Base-by-base conservation (phyloP, 2,797 vertebrate genomes). In the Streptopelia turtur region DNA sequence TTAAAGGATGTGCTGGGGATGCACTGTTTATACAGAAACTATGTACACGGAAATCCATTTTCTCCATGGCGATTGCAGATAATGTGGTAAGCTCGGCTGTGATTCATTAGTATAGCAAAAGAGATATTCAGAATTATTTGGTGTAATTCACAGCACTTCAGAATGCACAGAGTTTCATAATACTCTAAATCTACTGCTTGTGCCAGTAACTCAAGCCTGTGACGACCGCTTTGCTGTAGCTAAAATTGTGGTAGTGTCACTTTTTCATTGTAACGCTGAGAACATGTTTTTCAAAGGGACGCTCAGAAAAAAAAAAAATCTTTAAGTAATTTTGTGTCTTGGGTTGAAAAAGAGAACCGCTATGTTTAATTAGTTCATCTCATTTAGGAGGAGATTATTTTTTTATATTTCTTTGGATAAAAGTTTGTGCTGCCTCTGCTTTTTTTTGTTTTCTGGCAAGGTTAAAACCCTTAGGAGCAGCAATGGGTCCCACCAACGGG, bases 91-190 rank as follows among this genome's bases (percentile, higher is more conserved):
- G 81, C 84, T 94, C 85, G 52, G 84, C 90, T 97, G 92, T 94
- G 94, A 97, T 97, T 98, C 97, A 97, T 97, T 97, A 96, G 89
- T 75, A 75, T 64, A 94, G 95, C 86, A 89, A 95, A 96, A 95
- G 93, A 96, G 82, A 93, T 89, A 63, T 83, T 97, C 95, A 92
- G 89, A 95, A 97, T 96, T 97, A 96, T 96, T 97, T 96, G 89
- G 82, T 95, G 69, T 97, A 96, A 98, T 96, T 97, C 95, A 94
- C 53, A 94, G 90, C 90, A 97, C 93, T 98, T 97, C 96, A 97
- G 92, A 97, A 96, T 91, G 83, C 87, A 92, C 96, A 28, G 96
- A 94, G 97, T 97, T 97, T 98, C 95, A 88, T 96, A 95, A 93
- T 95, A 94, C 70, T 96, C 88, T 95, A 90, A 96, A 97, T 95